Evolutionary conservation across 2,797 vertebrate species (phyloP).

Genomic region (Centropyge bicolor): DNA sequence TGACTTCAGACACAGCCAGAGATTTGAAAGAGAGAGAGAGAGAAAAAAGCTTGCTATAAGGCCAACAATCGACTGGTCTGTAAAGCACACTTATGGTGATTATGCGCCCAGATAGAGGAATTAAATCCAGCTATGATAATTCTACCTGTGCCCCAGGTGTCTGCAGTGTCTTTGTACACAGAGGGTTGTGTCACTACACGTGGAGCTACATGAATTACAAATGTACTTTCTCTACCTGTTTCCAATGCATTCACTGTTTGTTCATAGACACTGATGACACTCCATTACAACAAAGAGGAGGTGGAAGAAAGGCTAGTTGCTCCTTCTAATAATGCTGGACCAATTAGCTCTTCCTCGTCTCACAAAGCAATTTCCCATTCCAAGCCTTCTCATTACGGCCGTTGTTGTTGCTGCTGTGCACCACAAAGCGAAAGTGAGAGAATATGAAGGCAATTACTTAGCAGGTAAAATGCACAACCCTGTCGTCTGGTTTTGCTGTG

Average conservation of each 20-base stretch:
- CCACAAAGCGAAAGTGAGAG: neutral
- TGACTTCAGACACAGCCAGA: neutral
- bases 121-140: neutral
- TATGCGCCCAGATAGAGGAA: neutral
- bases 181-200: neutral
- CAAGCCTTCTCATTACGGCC: conserved; percentile 4
- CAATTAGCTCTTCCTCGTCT: conserved; percentile 30
- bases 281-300: neutral
- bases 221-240: neutral
- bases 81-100: neutral
- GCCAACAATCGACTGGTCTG: neutral
- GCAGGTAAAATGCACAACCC: conserved; percentile 14
- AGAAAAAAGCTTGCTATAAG: too few relatives aligned
- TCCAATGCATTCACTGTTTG: neutral
- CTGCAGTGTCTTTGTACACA: neutral
- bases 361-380: conserved; percentile 19
- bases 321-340: conserved; percentile 1
- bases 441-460: conserved; percentile 12
- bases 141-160: neutral
- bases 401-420: conserved; percentile 9
- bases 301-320: conserved; percentile 1
- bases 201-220: neutral
- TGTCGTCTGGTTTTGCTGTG: conserved; percentile 2
- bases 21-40: neutral
- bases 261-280: neutral